A percentile compares a stretch with the other conserved stretches of the same genome.
These are phyloP conservation scores for Pipistrellus kuhlii DNA, from an alignment of 2,797 vertebrate genomes.

Conservation along the genomic window DNA sequence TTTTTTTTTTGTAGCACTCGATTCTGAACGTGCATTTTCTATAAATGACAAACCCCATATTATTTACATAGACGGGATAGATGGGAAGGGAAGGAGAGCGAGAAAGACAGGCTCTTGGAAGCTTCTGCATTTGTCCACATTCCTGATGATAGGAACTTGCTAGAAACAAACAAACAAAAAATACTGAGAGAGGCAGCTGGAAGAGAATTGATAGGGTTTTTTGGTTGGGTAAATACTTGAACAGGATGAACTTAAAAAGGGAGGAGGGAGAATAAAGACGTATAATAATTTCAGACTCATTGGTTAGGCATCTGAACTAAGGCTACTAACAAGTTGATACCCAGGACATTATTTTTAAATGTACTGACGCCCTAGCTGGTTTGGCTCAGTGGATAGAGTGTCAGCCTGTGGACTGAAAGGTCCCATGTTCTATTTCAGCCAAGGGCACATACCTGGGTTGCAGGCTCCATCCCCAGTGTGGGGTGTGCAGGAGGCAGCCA, in stretches of 20 bases:
- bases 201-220: not conserved
- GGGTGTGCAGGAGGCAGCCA: too few relatives aligned
- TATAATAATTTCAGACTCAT: conserved; percentile 18
- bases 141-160: not conserved
- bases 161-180: not conserved
- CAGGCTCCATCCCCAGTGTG: too few relatives aligned
- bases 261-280: not conserved
- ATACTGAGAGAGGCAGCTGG: not conserved
- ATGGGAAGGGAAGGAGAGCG: not conserved
- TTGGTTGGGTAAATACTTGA: conserved; percentile 5
- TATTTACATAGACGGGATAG: not conserved
- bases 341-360: not conserved
- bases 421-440: too few relatives aligned
- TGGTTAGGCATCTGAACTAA: not conserved
- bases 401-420: too few relatives aligned
- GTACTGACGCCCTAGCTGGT: not conserved
- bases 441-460: too few relatives aligned
- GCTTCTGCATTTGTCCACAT: not conserved
- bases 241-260: not conserved
- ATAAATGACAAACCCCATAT: not conserved
- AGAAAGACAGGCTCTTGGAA: not conserved
- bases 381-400: too few relatives aligned
- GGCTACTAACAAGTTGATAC: conserved; percentile 22
- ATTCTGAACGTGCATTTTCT: not conserved
- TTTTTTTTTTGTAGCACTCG: not conserved